These are phyloP conservation scores for Epizoanthus stellaris DNA, from an alignment of 92 coral and sea anemone species.

Conservation along the genomic window DNA sequence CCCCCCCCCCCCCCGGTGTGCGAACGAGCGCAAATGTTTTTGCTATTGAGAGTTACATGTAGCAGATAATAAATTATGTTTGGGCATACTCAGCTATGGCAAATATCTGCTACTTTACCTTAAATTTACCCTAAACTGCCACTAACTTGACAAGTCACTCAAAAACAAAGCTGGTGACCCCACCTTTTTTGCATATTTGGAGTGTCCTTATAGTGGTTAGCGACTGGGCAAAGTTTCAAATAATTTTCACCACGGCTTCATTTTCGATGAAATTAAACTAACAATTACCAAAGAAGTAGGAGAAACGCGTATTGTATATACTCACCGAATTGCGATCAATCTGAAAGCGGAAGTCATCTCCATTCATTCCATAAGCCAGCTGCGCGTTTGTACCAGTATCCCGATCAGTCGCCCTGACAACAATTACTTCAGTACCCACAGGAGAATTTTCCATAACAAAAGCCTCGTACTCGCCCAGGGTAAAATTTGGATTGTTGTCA, in stretches of 20 bases:
- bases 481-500: slow-evolving; percentile 82
- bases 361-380: slow-evolving; percentile 72
- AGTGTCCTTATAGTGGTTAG: too few species aligned
- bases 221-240: not conserved
- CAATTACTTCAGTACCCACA: slow-evolving; percentile 67
- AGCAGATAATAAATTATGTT: too few species aligned
- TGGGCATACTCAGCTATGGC: too few species aligned
- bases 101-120: too few species aligned
- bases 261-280: not conserved
- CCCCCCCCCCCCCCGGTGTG: too few species aligned
- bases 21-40: too few species aligned
- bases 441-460: slow-evolving; percentile 87
- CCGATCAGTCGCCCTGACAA: slow-evolving; percentile 76
- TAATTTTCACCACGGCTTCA: not conserved
- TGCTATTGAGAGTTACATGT: too few species aligned
- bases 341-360: slow-evolving; percentile 65
- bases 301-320: not conserved
- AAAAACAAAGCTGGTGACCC: too few species aligned
- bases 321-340: slow-evolving; percentile 71
- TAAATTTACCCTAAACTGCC: too few species aligned
- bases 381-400: slow-evolving; percentile 80
- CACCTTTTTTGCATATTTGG: too few species aligned
- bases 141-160: too few species aligned
- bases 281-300: not conserved
- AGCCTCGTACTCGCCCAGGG: slow-evolving; percentile 72